Evolutionary conservation across 2,888 invertebrate genomes (phyloP).

Genomic region (Seladonia tumulorum): DNA sequence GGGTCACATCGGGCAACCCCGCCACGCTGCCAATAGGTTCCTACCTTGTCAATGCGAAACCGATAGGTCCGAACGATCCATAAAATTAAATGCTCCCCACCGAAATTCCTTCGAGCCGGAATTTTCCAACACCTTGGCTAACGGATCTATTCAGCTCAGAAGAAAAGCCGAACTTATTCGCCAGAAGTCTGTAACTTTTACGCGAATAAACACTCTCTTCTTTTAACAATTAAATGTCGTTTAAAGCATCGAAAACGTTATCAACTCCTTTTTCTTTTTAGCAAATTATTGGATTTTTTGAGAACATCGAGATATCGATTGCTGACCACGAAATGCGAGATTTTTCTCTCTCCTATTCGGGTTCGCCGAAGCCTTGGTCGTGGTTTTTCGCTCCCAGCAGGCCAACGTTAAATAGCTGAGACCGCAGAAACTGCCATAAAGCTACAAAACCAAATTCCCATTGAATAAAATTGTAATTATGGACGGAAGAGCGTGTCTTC

Average conservation of each 20-base stretch:
- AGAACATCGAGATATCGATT: neutral
- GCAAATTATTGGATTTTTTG: neutral
- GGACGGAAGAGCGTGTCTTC: neutral
- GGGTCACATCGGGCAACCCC: neutral
- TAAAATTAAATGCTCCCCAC: slow-evolving; percentile 1
- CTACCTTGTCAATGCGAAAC: neutral
- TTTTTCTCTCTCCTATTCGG: neutral
- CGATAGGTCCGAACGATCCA: slow-evolving; percentile 12
- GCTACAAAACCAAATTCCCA: neutral
- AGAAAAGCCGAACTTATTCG: slow-evolving; percentile 2
- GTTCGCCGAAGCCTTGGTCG: neutral
- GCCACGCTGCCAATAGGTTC: neutral
- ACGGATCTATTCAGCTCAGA: neutral
- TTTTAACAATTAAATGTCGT: too few relatives aligned
- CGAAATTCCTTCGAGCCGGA: neutral
- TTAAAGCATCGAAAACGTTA: too few relatives aligned
- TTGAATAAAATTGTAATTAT: neutral
- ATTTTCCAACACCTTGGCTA: neutral
- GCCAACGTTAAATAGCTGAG: neutral
- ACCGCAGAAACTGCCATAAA: neutral
- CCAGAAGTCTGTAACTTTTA: neutral
- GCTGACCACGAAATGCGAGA: neutral
- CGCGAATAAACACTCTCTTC: neutral
- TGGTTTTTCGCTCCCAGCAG: neutral
- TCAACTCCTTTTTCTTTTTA: neutral